A percentile compares a stretch with the other conserved stretches of the same genome.
Evolutionary conservation across 2,113 vertebrate genomes (phyloP).

Genomic region (Accipiter virgatus): DNA sequence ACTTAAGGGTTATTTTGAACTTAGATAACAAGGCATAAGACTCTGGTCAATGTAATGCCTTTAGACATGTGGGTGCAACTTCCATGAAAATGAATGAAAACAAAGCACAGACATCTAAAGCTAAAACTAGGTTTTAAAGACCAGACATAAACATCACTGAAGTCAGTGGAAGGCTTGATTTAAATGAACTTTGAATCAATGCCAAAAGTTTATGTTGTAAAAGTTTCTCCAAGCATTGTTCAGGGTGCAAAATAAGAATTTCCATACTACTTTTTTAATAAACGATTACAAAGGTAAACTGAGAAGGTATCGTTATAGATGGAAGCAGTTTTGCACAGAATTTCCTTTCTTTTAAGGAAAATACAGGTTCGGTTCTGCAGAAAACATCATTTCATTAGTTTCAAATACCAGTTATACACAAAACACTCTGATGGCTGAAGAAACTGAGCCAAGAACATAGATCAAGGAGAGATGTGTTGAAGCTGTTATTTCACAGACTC

Average conservation of each 20-base stretch:
- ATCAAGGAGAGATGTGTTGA: background rate
- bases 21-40: background rate
- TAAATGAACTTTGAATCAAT: background rate
- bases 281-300: background rate
- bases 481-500: background rate
- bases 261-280: background rate
- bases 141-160: background rate
- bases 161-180: background rate
- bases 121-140: background rate
- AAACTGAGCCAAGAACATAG: background rate
- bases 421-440: background rate
- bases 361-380: background rate
- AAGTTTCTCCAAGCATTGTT: background rate
- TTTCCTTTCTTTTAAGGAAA: constrained; percentile 5
- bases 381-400: background rate
- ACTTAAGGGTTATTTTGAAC: background rate
- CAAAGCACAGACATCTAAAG: background rate
- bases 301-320: background rate
- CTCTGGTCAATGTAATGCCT: background rate
- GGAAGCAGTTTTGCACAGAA: background rate
- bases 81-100: background rate
- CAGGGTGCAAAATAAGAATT: background rate
- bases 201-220: background rate
- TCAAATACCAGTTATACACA: background rate
- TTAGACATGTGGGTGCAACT: background rate